A percentile compares a stretch with the other conserved stretches of the same genome.
phyloP scores from a whole-genome alignment of 23 tunicate genomes.

The Botrylloides violaceus region DNA sequence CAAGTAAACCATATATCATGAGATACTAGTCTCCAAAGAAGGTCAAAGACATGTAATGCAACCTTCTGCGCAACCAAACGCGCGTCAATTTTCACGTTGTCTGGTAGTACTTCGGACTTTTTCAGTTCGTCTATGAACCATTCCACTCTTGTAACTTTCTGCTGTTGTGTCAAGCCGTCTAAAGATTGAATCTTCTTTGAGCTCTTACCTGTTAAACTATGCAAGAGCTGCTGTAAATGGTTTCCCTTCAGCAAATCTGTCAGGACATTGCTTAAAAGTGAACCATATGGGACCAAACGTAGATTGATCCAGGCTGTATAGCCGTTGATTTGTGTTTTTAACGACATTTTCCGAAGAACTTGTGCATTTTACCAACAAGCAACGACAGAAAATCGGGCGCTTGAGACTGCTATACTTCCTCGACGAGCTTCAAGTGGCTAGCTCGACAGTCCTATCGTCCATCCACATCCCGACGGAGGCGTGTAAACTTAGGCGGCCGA shows the following conservation, averaged over 20 bases:
- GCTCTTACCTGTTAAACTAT: slow-evolving; percentile 68
- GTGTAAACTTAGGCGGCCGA: background rate
- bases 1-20: slow-evolving; percentile 94
- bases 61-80: slow-evolving; percentile 48
- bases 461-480: background rate
- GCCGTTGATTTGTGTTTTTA: slow-evolving; percentile 71
- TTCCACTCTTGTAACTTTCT: slow-evolving; percentile 58
- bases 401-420: no score
- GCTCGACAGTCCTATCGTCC: no score
- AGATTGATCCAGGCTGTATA: slow-evolving; percentile 80
- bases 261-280: slow-evolving; percentile 47
- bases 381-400: no score
- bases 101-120: slow-evolving; percentile 61
- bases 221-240: slow-evolving; percentile 66
- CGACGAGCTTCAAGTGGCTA: no score
- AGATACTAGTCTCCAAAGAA: slow-evolving; percentile 75
- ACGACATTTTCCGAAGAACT: slow-evolving; percentile 49
- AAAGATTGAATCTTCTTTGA: slow-evolving; percentile 67
- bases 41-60: slow-evolving; percentile 72
- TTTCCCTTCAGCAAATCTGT: slow-evolving; percentile 52
- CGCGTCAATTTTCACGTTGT: slow-evolving; percentile 55
- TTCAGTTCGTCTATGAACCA: slow-evolving; percentile 84
- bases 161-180: slow-evolving; percentile 76
- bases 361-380: no score
- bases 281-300: slow-evolving; percentile 65